Evolutionary conservation across 1,140 invertebrate species (phyloP).

Genomic region (Hycleus cichorii): DNA sequence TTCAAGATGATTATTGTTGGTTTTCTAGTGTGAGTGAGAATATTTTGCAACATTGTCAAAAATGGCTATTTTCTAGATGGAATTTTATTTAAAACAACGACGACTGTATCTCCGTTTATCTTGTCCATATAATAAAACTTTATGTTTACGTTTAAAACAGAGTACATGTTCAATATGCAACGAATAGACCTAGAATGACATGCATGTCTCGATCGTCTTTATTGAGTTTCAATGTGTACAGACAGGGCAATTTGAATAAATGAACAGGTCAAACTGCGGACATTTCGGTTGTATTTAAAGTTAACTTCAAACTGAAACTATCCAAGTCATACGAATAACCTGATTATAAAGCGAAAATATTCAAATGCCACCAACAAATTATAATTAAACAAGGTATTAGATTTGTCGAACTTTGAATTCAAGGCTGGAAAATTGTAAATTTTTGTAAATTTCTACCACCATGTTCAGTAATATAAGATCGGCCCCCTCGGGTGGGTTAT

Average conservation of each 20-base stretch:
- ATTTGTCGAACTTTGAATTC: too few species aligned
- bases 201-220: slow-evolving; percentile 27
- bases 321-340: slow-evolving; percentile 24
- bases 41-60: too few species aligned
- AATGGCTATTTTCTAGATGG: too few species aligned
- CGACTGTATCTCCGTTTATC: neutral
- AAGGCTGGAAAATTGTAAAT: too few species aligned
- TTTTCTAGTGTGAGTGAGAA: too few species aligned
- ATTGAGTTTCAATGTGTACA: slow-evolving; percentile 27
- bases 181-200: slow-evolving; percentile 4
- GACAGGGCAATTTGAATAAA: slow-evolving; percentile 23
- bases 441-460: too few species aligned
- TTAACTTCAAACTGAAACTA: slow-evolving; percentile 12
- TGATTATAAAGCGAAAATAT: slow-evolving; percentile 15
- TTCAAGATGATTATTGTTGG: too few species aligned
- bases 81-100: too few species aligned
- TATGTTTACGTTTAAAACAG: slow-evolving; percentile 2
- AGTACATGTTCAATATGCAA: slow-evolving; percentile 8
- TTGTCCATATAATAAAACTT: slow-evolving; percentile 4
- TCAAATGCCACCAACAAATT: too few species aligned
- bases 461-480: too few species aligned
- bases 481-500: too few species aligned
- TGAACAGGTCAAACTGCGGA: slow-evolving; percentile 21
- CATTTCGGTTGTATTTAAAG: slow-evolving; percentile 24
- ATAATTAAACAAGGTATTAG: too few species aligned